These are phyloP conservation scores for Alfaro cultratus DNA, from an alignment of 2,797 vertebrate genomes.

Conservation along the genomic window DNA sequence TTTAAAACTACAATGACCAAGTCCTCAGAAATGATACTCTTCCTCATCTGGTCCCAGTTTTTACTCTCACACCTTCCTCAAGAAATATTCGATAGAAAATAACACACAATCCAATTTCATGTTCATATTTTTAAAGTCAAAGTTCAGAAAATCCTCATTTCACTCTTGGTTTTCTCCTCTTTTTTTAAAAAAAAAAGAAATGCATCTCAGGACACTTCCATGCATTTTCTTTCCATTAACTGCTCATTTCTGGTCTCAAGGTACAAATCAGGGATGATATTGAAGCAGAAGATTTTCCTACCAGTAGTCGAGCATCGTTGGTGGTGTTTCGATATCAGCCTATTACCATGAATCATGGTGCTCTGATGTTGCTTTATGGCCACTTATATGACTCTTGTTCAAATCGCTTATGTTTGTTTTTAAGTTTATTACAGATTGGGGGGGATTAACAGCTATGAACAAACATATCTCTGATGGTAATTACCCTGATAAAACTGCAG, in stretches of 20 bases:
- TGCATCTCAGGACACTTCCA: no score
- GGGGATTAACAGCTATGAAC: neutral
- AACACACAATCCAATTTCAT: neutral
- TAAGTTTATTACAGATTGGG: neutral
- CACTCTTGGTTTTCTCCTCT: neutral
- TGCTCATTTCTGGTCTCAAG: neutral
- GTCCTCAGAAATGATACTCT: neutral
- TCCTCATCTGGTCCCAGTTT: neutral
- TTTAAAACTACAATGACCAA: neutral
- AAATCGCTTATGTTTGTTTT: neutral
- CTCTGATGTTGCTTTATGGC: neutral
- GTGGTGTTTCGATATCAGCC: neutral
- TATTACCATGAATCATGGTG: neutral
- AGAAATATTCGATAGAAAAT: neutral
- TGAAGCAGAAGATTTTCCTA: neutral
- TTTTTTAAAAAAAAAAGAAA: neutral
- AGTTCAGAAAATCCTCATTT: neutral
- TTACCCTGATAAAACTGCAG: neutral
- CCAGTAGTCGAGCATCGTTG: neutral
- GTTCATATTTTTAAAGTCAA: neutral
- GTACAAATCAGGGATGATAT: neutral
- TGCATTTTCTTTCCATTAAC: neutral
- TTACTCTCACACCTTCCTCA: neutral
- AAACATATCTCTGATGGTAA: conserved; percentile 13
- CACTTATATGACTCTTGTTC: neutral